phyloP scores from a whole-genome alignment of 2,797 vertebrate genomes.

The Sphaeramia orbicularis region DNA sequence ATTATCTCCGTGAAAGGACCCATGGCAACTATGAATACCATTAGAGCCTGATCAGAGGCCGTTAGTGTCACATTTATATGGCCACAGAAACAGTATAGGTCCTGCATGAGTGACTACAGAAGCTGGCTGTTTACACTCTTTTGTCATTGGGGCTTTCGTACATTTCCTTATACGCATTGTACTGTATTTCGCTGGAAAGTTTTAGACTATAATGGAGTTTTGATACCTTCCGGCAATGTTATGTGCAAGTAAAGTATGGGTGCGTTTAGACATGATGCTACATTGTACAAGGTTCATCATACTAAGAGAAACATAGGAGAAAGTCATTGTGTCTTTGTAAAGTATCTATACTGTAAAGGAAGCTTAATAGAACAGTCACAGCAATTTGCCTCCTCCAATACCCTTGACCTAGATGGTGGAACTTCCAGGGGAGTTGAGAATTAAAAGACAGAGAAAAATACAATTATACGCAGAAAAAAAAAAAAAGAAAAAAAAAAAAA shows the following conservation, averaged over 20 bases:
- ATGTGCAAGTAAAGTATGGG: slow-evolving; percentile 31
- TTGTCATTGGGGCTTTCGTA: slow-evolving; percentile 55
- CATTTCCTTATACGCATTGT: slow-evolving; percentile 36
- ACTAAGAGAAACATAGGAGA: slow-evolving; percentile 44
- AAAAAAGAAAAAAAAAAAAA: slow-evolving; percentile 36
- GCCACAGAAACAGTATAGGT: slow-evolving; percentile 63
- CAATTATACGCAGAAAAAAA: slow-evolving; percentile 61
- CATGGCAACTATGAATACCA: slow-evolving; percentile 87
- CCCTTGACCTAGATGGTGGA: slow-evolving; percentile 85
- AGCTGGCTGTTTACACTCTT: slow-evolving; percentile 56
- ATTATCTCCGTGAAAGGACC: slow-evolving; percentile 80
- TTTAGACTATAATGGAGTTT: slow-evolving; percentile 22
- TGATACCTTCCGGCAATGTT: slow-evolving; percentile 40
- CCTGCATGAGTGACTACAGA: slow-evolving; percentile 58
- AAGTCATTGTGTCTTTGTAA: slow-evolving; percentile 72
- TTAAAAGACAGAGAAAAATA: slow-evolving; percentile 81
- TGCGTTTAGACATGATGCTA: not conserved
- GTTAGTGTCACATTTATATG: slow-evolving; percentile 78
- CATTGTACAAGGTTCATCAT: slow-evolving; percentile 24
- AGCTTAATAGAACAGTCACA: slow-evolving; percentile 58
- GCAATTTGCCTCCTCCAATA: slow-evolving; percentile 69
- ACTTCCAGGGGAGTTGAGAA: slow-evolving; percentile 78
- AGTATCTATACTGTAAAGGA: slow-evolving; percentile 48
- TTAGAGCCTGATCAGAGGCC: slow-evolving; percentile 80
- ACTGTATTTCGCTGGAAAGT: slow-evolving; percentile 37